Evolutionary conservation across 2,797 vertebrate genomes (phyloP).

Genomic region (Rhinogobio ventralis): DNA sequence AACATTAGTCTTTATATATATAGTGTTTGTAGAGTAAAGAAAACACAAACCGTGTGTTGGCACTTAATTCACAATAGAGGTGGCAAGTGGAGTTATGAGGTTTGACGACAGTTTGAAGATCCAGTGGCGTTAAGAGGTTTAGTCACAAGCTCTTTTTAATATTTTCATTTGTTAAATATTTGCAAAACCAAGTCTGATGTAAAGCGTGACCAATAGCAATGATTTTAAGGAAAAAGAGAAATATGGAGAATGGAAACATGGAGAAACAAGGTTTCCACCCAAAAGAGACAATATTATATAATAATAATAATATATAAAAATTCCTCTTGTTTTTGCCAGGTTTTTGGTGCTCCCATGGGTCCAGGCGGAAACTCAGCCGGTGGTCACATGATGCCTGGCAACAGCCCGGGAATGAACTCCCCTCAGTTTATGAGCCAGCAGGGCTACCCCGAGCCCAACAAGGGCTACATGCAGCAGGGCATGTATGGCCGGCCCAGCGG

Average conservation of each 20-base stretch:
- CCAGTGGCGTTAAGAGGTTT: neutral
- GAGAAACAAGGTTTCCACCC: neutral
- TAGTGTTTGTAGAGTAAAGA: no score
- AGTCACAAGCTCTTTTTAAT: neutral
- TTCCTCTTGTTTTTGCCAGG: conserved; percentile 72
- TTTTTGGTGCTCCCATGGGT: conserved; percentile 90
- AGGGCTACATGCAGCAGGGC: conserved; percentile 86
- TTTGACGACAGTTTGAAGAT: no score
- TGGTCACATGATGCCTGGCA: conserved; percentile 88
- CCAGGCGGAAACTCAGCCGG: conserved; percentile 88
- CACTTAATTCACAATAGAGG: no score
- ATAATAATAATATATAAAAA: no score
- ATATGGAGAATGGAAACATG: neutral
- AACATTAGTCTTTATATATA: no score
- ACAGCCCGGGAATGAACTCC: conserved; percentile 84
- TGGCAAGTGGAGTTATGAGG: no score
- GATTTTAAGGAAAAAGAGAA: neutral
- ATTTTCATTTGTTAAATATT: neutral
- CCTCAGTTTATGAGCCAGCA: conserved; percentile 91
- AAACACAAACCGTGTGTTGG: no score
- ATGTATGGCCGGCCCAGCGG: conserved; percentile 85
- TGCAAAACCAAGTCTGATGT: neutral
- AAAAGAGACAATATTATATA: neutral
- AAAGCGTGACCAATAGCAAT: neutral
- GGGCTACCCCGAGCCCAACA: conserved; percentile 84